A percentile compares a stretch with the other conserved stretches of the same genome.
Evolutionary conservation across 2,888 invertebrate genomes (phyloP).

Genomic region (Deroplatys truncata): DNA sequence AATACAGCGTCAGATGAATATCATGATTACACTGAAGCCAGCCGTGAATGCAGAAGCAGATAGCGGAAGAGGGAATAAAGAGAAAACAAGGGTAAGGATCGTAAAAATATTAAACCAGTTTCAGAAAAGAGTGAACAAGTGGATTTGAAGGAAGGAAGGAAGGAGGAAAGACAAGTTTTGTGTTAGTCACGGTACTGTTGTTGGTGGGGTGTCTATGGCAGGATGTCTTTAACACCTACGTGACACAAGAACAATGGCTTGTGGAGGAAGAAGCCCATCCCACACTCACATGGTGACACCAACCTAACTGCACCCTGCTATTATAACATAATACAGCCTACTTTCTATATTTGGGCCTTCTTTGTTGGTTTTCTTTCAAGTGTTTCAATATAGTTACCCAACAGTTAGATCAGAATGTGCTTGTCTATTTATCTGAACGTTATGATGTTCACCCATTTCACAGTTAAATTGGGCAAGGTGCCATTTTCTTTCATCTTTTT

Average conservation of each 20-base stretch:
- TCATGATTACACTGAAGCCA: not conserved
- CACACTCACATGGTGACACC: not conserved
- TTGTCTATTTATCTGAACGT: too few species aligned
- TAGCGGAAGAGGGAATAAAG: not conserved
- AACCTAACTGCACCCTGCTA: not conserved
- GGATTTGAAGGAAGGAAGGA: not conserved
- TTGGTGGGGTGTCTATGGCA: not conserved
- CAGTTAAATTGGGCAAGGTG: too few species aligned
- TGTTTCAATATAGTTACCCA: too few species aligned
- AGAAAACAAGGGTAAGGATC: not conserved
- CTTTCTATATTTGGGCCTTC: not conserved
- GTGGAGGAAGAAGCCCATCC: not conserved
- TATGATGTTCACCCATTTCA: too few species aligned
- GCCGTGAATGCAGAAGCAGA: not conserved
- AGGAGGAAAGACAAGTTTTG: too few species aligned
- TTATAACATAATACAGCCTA: not conserved
- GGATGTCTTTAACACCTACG: not conserved
- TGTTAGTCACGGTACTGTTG: not conserved
- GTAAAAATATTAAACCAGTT: not conserved
- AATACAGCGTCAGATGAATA: not conserved
- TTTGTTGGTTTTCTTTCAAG: not conserved
- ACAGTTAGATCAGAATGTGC: too few species aligned
- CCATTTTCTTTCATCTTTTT: too few species aligned
- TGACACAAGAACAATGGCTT: not conserved
- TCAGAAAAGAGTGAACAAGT: not conserved